Evolutionary conservation across 2,797 vertebrate species (phyloP), one percentile per base, ranked within the genome.

Genomic region (Lithobates sylvaticus): DNA sequence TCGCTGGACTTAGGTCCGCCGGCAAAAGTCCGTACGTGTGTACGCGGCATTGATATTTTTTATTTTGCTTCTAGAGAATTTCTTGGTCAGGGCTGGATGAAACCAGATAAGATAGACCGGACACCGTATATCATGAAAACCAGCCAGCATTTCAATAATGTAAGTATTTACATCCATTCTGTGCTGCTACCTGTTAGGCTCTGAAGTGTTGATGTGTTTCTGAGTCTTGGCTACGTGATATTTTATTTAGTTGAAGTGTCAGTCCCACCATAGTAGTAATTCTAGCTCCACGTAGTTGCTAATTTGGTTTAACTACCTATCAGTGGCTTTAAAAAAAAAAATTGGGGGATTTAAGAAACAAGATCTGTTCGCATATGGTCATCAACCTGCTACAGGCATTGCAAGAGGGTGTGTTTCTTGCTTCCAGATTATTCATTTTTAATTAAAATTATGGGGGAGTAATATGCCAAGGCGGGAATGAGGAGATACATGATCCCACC

Each of bases 81-180:
- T 91, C 95, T 99, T 88, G 97, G 98, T 73, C 98, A 98, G 88
- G 97, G 98, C 64, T 99, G 98, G 98, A 99, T 99, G 97, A 99
- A 99, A 93, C 90, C 94, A 9, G 97, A 99, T 91, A 99, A 98
- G 94, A 97, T 92, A n/a, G 97, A 98, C 75, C 94, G 95, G 89
- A 98, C 98, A 0, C 98, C 97, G 0, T 97, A 95, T 89, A 97
- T 99, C 86, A 98, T 99, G 98, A 98, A 97, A 93, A 99, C 97
- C 7, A 98, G 97, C 88, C 96, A 98, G 88, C 97, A 99, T 88
- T 99, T 99, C 86, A 99, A 99, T 88, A 97, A 99, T 86, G 98
- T 98, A 90, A 94, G 95, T 92, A 89, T 76, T 9, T 36, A 42
- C 70, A 72, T 23, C 21, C 8, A 72, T 72, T n/a, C 18, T 72